Percentiles rank a stretch among this genome's conserved stretches.
Evolutionary conservation across 2,797 vertebrate species (phyloP).

Genomic region (Pelochelys cantorii): DNA sequence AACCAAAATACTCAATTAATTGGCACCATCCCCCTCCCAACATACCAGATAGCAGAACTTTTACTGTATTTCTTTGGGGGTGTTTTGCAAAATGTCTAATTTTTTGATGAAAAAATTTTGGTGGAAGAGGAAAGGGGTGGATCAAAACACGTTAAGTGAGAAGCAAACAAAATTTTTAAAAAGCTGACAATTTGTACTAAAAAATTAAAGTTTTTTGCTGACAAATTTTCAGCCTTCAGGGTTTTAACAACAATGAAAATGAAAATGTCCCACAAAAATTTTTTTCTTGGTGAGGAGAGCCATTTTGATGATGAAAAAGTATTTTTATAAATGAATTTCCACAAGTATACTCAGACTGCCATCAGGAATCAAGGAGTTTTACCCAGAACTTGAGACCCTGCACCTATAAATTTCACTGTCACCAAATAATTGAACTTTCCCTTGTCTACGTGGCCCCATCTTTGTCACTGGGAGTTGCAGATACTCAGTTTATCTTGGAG

Average conservation of each 20-base stretch:
- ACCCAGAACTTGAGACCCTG: neutral
- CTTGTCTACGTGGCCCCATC: neutral
- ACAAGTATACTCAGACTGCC: fast-evolving
- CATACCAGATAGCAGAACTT: too few species aligned
- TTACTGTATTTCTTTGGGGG: neutral
- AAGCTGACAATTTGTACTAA: neutral
- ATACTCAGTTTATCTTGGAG: neutral
- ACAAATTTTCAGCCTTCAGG: neutral
- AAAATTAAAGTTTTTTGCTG: neutral
- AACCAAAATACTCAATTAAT: too few species aligned
- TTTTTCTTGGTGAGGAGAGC: neutral
- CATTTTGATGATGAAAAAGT: neutral
- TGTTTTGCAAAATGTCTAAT: too few species aligned
- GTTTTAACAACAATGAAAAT: neutral
- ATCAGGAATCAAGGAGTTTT: neutral
- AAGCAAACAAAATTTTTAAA: neutral
- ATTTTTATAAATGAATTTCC: neutral
- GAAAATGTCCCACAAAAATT: neutral
- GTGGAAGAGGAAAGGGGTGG: too few species aligned
- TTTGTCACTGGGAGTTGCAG: neutral
- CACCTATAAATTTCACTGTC: neutral
- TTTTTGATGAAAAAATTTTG: neutral
- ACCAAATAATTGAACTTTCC: neutral
- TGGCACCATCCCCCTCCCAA: too few species aligned
- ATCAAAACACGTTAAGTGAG: neutral